Evolutionary conservation across 2,888 invertebrate species (phyloP).

Genomic region (Acrobasis consociella): DNA sequence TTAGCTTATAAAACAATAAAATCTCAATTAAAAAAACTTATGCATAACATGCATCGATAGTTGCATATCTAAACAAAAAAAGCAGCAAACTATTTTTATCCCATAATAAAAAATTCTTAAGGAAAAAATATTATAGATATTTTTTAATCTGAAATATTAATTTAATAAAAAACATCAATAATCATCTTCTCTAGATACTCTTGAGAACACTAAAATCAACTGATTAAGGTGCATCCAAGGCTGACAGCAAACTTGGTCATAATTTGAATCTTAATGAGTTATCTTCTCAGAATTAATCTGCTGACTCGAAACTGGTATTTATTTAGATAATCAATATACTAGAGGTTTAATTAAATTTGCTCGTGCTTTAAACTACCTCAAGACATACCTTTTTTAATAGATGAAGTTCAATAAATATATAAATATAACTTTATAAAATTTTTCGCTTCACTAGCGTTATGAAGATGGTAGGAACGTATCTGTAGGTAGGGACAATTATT

Average conservation of each 20-base stretch:
- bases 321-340: neutral
- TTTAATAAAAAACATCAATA: neutral
- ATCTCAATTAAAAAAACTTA: too few species aligned
- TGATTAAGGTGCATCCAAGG: slow-evolving; percentile 13
- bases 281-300: slow-evolving; percentile 19
- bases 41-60: too few species aligned
- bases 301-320: slow-evolving; percentile 4
- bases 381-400: neutral
- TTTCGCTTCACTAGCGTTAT: too few species aligned
- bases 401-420: neutral
- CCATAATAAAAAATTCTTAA: too few species aligned
- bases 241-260: slow-evolving; percentile 15
- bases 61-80: too few species aligned
- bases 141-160: too few species aligned
- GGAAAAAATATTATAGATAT: too few species aligned
- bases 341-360: neutral
- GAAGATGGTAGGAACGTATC: too few species aligned
- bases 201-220: slow-evolving; percentile 7
- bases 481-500: too few species aligned
- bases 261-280: slow-evolving; percentile 22
- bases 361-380: neutral
- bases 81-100: too few species aligned
- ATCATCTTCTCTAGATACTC: neutral
- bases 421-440: too few species aligned
- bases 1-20: too few species aligned